Evolutionary conservation across 2,113 vertebrate genomes (phyloP), one percentile per base, ranked within the genome.

Genomic region (Plecturocebus donacophilus): DNA sequence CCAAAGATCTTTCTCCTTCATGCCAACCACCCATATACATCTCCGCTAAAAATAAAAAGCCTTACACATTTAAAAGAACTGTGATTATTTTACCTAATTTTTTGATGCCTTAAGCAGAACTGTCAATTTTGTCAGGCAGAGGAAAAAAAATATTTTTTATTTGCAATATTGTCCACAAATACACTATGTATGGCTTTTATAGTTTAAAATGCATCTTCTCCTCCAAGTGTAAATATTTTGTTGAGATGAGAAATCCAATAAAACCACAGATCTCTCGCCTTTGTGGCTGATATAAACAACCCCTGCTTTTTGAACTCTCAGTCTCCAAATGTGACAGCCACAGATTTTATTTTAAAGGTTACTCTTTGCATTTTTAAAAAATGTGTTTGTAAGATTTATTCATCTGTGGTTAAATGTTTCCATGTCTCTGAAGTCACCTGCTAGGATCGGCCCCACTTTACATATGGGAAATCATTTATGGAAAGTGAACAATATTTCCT

Each of bases 201-300:
- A 94, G 90, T 96, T 96, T 97, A 98, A 96, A 97, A 96, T 13
- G 64, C 91, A 96, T 97, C 96, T 47, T 97, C 83, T 97, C 82
- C 90, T 95, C 96, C 96, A 96, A 97, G 73, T 80, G 82, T 91
- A 98, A 98, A 98, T 97, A 97, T 97, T 98, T 97, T 96, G 92
- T 96, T 98, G 82, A 96, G 73, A 95, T 91, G 82, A 96, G 83
- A 97, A 97, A 97, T 87, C 94, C 88, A 97, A 92, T 97, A 85
- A 98, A 97, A 94, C 96, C 97, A 52, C 92, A 93, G 77, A 95
- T 80, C 83, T 75, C 86, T 77, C 64, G 96, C 77, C 91, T 97
- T 96, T 92, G 92, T 92, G 95, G 91, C 91, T 52, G 42, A 12
- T 71, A 91, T 64, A 96, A 96, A 95, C 95, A 97, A 94, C n/a